phyloP scores from a whole-genome alignment of 2,888 invertebrate genomes.

The Pollenia amentaria region DNA sequence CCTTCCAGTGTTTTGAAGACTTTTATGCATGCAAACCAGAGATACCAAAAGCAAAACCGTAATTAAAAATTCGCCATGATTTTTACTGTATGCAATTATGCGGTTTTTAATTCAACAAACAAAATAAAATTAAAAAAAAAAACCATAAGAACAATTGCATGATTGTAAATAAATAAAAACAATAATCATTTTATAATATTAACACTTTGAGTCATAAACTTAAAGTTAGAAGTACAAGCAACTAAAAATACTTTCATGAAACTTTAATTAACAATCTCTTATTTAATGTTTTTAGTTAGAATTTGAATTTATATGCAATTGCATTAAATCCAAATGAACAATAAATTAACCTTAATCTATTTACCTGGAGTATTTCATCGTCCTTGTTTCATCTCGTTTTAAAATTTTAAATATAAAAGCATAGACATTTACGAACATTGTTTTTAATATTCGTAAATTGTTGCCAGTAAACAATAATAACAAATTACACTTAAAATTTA shows the following conservation, averaged over 20 bases:
- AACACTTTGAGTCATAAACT: neutral
- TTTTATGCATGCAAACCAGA: neutral
- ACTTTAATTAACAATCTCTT: too few species aligned
- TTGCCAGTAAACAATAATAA: slow-evolving; percentile 6
- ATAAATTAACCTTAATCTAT: neutral
- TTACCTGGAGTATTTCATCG: neutral
- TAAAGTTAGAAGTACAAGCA: neutral
- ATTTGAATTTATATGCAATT: too few species aligned
- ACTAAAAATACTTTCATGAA: neutral
- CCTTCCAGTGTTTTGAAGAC: neutral
- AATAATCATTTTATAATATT: slow-evolving; percentile 7
- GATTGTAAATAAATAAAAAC: slow-evolving; percentile 11
- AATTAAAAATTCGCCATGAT: slow-evolving; percentile 62
- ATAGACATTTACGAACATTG: slow-evolving; percentile 21
- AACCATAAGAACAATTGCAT: neutral
- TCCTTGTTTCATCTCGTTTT: neutral
- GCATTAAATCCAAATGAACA: neutral
- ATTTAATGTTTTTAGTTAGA: too few species aligned
- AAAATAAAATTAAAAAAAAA: neutral
- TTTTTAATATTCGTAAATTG: slow-evolving; percentile 7
- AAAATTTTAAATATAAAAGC: slow-evolving; percentile 10
- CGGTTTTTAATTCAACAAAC: slow-evolving; percentile 37
- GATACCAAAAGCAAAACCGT: slow-evolving; percentile 51
- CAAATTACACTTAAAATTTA: slow-evolving; percentile 35
- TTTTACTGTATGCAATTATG: slow-evolving; percentile 50